Conservation (phyloP, 2,888 invertebrate genomes). For the Listrodromus nycthemerus region DNA sequence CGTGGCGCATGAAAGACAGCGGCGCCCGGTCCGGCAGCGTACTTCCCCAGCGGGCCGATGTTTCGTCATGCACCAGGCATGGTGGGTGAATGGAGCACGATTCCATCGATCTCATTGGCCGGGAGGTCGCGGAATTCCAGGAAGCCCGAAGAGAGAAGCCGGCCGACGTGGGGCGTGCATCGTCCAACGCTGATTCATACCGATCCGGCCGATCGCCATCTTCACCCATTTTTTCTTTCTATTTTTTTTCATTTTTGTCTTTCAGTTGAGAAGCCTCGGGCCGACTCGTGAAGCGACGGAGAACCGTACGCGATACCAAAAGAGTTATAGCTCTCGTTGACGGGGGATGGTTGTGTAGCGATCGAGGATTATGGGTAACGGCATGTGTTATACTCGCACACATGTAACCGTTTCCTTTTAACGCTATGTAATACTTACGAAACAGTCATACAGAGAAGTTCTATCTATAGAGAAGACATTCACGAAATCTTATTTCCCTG, state of each 20-base stretch:
- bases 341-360: slow-evolving; percentile 5
- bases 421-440: slow-evolving; percentile 29
- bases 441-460: slow-evolving; percentile 16
- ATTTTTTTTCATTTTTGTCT: slow-evolving; percentile 14
- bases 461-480: too few species aligned
- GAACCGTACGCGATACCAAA: slow-evolving; percentile 31
- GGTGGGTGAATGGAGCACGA: slow-evolving; percentile 62
- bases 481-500: neutral
- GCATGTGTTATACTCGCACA: slow-evolving; percentile 48
- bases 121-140: slow-evolving; percentile 60
- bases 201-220: slow-evolving; percentile 74
- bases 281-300: neutral
- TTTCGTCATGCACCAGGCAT: slow-evolving; percentile 56
- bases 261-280: neutral
- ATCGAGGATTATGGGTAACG: slow-evolving; percentile 36
- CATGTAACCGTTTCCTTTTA: slow-evolving; percentile 30
- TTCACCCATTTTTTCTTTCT: slow-evolving; percentile 72
- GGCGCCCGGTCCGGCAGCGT: slow-evolving; percentile 16
- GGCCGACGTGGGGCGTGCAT: slow-evolving; percentile 72
- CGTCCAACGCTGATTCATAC: slow-evolving; percentile 79
- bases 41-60: slow-evolving; percentile 19
- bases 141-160: slow-evolving; percentile 56
- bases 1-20: slow-evolving; percentile 6
- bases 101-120: slow-evolving; percentile 63
- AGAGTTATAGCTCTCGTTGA: slow-evolving; percentile 40